Base-by-base conservation (phyloP, 1,140 invertebrate species). In the Anoplophora glabripennis region DNA sequence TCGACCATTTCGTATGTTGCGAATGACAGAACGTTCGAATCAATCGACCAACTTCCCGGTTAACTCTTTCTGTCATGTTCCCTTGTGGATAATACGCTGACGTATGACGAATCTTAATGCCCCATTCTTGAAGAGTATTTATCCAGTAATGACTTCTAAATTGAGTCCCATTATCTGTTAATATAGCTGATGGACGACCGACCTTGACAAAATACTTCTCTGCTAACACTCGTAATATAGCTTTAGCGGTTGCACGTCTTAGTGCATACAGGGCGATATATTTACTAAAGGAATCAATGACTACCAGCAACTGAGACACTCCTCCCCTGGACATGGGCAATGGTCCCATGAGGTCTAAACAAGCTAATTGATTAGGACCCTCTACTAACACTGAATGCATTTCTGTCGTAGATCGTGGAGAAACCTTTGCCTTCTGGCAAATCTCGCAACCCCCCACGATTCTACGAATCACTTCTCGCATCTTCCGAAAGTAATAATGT, bases 271-370 rank as follows among this genome's bases (percentile, higher is more conserved):
- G 38, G 3, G 7, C 18, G 4, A 15, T 17, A 51, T 36, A 51
- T 9, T 38, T 35, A 17, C 11, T 12, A 18, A 51, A 51, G 2
- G 48, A 18, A n/a, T 37, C 48, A 33, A 51, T 15, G 7, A 51
- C 33, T 5, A 51, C 48, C 1, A 51, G 35, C 7, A 51, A n/a
- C 35, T 51, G 18, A 34, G 48, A 35, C 9, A 38, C 33, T 0
- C 48, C 48, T 15, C 17, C 48, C 17, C 36, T 15, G 7, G 52
- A 53, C 9, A 15, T 28, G 7, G 48, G 48, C 4, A 51, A 17
- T 3, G 48, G 48, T n/a, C 21, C 48, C 28, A 51, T 51, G 9
- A 51, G 33, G 17, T 51, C 48, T 8, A 51, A 33, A 51, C 33
- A 51, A n/a, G 35, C 48, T 9, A 51, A 7, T 7, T 51, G 11